Evolutionary conservation across 2,797 vertebrate species (phyloP), one percentile per base, ranked within the genome.

Genomic region (Coluber constrictor): DNA sequence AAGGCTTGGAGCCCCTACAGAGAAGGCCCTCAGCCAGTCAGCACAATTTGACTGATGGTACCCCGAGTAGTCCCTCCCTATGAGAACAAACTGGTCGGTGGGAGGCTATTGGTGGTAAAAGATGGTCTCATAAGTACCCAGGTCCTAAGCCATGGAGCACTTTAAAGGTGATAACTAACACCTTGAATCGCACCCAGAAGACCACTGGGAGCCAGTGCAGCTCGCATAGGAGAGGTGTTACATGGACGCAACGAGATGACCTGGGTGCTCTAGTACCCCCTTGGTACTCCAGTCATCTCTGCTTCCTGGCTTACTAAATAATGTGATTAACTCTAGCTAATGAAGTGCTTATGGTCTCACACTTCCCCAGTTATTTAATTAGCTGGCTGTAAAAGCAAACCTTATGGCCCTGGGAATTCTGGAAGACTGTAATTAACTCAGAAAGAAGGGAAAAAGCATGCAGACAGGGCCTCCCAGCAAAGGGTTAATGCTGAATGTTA

Each of bases 351-450:
- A 93, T 91, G 93, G 90, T 54, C 87, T 93, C 32, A 23, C 87
- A 91, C 87, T 91, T 91, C 87, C 93, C 55, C 90, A 89, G 90
- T 89, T 93, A 93, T 93, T 93, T 93, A 93, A 93, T 93, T 93
- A 93, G 90, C 87, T 91, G 87, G 88, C 90, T 91, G 63, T 91
- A 91, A 93, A 93, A 93, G 93, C 93, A 91, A 89, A 93, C 59
- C 87, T 86, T 89, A 89, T 91, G 63, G 29, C 90, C 90, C 87
- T 89, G 93, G 87, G 93, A 89, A 91, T 93, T 91, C 93, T 89
- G 59, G 59, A 87, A 88, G 90, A 90, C 32, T 57, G 51, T 91
- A 91, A 91, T 93, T 93, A 93, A 93, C 70, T 56, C 27, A 63
- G 18, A 91, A 56, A 86, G 54, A 86, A 51, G 32, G 6, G 61